phyloP scores from a whole-genome alignment of 2,888 invertebrate species.

The Gymnocheta viridis region DNA sequence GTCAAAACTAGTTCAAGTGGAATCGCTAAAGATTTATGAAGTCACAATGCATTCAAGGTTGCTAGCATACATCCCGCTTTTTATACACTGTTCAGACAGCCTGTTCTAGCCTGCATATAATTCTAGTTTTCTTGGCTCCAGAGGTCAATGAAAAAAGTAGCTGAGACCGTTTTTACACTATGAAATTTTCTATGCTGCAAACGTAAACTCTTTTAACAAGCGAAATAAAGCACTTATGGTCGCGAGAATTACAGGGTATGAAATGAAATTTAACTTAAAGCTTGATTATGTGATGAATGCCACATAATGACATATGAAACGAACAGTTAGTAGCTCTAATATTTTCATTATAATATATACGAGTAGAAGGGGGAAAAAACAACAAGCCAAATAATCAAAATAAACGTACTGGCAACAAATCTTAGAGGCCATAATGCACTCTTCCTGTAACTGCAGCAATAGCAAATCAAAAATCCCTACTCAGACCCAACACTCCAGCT shows the following conservation, averaged over 20 bases:
- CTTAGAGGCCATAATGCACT: not conserved
- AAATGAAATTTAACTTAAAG: conserved; percentile 28
- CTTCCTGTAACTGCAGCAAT: not conserved
- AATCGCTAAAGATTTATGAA: too few relatives aligned
- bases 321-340: conserved; percentile 35
- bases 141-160: too few relatives aligned
- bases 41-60: too few relatives aligned
- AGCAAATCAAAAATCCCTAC: conserved; percentile 36
- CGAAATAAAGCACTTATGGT: too few relatives aligned
- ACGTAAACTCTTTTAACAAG: too few relatives aligned
- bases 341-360: conserved; percentile 53
- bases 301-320: conserved; percentile 57
- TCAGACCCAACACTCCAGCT: not conserved
- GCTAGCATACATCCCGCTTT: too few relatives aligned
- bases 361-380: conserved; percentile 14
- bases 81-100: too few relatives aligned
- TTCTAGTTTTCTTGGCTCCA: too few relatives aligned
- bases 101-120: too few relatives aligned
- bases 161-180: too few relatives aligned
- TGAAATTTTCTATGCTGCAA: too few relatives aligned
- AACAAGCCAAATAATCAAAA: conserved; percentile 18
- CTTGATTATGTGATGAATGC: conserved; percentile 49
- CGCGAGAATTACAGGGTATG: not conserved
- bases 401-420: conserved; percentile 5
- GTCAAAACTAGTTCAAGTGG: too few relatives aligned